Conservation (phyloP, 2,888 invertebrate genomes). For the Cantharis lateralis region DNA sequence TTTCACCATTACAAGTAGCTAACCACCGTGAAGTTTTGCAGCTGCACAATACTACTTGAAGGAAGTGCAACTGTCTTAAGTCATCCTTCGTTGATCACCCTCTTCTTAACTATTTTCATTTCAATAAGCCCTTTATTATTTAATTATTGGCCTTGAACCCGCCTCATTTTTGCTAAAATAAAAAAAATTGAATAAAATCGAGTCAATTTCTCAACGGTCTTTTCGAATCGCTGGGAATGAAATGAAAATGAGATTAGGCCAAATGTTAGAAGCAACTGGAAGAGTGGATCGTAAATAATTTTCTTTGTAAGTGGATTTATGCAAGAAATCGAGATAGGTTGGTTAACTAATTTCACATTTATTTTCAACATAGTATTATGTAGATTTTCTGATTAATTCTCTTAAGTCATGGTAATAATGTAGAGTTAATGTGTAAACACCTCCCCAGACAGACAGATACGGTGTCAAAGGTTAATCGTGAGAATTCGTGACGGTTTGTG, state of each 20-base stretch:
- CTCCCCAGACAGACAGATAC: constrained; percentile 45
- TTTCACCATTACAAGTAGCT: constrained; percentile 12
- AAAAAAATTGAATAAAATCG: neutral
- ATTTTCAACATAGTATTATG: constrained; percentile 30
- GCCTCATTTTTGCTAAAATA: neutral
- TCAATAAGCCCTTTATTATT: constrained; percentile 1
- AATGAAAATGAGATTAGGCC: neutral
- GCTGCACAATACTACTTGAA: constrained; percentile 42
- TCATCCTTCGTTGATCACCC: constrained; percentile 53
- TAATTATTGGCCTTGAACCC: neutral
- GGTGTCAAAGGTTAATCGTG: constrained; percentile 47
- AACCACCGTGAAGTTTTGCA: constrained; percentile 42
- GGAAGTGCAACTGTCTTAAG: constrained; percentile 51
- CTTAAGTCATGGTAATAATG: constrained; percentile 38
- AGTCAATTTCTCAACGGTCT: neutral
- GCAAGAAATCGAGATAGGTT: constrained; percentile 1
- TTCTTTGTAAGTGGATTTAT: neutral
- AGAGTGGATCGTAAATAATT: neutral
- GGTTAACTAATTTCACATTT: constrained; percentile 12
- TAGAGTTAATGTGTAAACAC: constrained; percentile 51
- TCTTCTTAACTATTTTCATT: constrained; percentile 17
- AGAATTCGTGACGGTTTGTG: constrained; percentile 46
- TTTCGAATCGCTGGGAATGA: neutral
- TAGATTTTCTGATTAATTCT: constrained; percentile 45
- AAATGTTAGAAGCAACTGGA: neutral